Percentiles rank a stretch among this genome's conserved stretches.
phyloP scores from a whole-genome alignment of 2,797 vertebrate genomes.

The Myotis myotis region DNA sequence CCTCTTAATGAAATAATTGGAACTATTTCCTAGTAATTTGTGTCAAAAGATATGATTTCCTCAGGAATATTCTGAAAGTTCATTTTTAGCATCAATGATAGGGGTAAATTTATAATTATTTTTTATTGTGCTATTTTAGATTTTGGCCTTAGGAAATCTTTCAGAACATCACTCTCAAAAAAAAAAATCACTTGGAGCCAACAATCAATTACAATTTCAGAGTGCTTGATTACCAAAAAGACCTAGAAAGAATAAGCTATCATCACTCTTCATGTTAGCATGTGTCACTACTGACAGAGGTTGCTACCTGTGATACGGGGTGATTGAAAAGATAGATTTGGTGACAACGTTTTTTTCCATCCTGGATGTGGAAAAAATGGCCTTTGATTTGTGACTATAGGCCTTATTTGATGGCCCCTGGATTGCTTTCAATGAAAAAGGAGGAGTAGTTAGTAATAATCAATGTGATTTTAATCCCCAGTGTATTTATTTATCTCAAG shows the following conservation, averaged over 20 bases:
- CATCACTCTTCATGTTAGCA: slow-evolving; percentile 62
- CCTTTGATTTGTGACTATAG: slow-evolving; percentile 65
- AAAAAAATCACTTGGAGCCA: background rate
- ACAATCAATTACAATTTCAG: slow-evolving; percentile 66
- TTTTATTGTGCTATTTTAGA: slow-evolving; percentile 47
- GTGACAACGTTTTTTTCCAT: slow-evolving; percentile 56
- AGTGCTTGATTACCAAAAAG: slow-evolving; percentile 56
- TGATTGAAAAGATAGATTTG: slow-evolving; percentile 64
- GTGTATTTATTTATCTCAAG: slow-evolving; percentile 67
- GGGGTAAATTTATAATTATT: background rate
- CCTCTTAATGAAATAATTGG: slow-evolving; percentile 35
- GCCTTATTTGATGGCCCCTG: slow-evolving; percentile 58
- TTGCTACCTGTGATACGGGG: slow-evolving; percentile 34
- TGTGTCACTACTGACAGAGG: slow-evolving; percentile 26
- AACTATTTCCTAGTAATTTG: slow-evolving; percentile 24
- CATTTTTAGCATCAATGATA: slow-evolving; percentile 56
- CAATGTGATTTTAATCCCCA: slow-evolving; percentile 67
- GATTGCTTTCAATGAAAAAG: slow-evolving; percentile 64
- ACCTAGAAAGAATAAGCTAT: slow-evolving; percentile 56
- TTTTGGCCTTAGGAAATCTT: slow-evolving; percentile 55
- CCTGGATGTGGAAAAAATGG: slow-evolving; percentile 64
- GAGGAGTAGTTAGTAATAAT: slow-evolving; percentile 64
- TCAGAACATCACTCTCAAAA: slow-evolving; percentile 15
- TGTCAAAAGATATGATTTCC: slow-evolving; percentile 40
- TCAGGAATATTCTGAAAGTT: slow-evolving; percentile 48